Evolutionary conservation across 2,797 vertebrate species (phyloP).

Genomic region (Ammospiza maritima): DNA sequence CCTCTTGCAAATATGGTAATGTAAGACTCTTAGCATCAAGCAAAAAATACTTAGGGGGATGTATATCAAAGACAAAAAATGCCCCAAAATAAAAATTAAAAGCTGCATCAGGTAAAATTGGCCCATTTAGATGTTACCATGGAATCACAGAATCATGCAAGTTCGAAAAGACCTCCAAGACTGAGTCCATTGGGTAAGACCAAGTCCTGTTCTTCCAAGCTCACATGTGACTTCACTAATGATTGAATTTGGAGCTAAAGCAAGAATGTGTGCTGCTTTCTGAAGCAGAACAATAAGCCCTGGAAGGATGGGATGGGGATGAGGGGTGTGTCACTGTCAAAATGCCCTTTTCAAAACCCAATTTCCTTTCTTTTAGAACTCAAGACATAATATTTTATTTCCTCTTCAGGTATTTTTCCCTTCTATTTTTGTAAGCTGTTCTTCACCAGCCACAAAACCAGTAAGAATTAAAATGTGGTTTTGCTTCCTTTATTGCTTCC

Average conservation of each 20-base stretch:
- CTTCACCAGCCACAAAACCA: background rate
- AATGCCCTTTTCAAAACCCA: background rate
- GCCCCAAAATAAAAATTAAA: background rate
- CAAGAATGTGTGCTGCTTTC: background rate
- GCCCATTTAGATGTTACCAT: background rate
- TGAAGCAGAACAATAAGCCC: background rate
- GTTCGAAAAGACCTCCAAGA: background rate
- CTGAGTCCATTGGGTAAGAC: rapidly evolving
- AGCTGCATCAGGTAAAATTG: background rate
- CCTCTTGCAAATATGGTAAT: background rate
- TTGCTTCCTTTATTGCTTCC: background rate
- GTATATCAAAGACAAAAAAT: background rate
- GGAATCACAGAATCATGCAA: background rate
- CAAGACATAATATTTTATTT: background rate
- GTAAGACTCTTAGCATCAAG: background rate
- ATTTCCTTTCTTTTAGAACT: background rate
- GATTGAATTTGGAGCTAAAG: background rate
- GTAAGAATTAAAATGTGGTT: background rate
- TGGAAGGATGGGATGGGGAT: background rate
- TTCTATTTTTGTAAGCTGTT: background rate
- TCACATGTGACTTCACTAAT: rapidly evolving
- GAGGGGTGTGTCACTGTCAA: background rate
- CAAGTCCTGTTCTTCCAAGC: background rate
- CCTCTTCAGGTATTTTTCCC: background rate
- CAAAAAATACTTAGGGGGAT: background rate